Conservation (phyloP, 2,797 vertebrate genomes). For the Rallus crepitans region DNA sequence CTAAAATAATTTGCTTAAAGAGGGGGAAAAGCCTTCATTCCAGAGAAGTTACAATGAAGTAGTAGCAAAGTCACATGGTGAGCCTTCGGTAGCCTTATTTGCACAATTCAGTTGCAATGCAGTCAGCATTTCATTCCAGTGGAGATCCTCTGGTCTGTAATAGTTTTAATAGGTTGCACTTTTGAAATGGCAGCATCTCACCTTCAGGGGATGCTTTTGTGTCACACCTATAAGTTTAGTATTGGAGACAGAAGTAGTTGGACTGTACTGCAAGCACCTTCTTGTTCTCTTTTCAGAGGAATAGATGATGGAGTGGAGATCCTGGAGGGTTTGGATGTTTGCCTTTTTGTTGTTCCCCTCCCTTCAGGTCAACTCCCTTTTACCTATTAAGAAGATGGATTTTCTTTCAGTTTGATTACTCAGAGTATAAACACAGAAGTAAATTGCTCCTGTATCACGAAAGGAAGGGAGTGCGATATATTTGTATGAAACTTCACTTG, state of each 20-base stretch:
- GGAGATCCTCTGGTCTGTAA: neutral
- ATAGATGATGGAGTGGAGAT: neutral
- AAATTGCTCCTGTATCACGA: neutral
- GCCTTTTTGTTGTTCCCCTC: neutral
- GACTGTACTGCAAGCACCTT: conserved; percentile 36
- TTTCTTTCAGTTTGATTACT: neutral
- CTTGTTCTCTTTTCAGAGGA: conserved; percentile 21
- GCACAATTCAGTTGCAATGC: neutral
- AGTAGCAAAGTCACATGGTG: neutral
- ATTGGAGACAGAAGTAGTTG: neutral
- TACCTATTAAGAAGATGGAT: neutral
- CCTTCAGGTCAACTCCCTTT: neutral
- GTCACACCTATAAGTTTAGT: neutral
- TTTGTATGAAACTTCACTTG: neutral
- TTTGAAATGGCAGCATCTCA: neutral
- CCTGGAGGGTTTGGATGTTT: neutral
- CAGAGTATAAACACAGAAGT: neutral
- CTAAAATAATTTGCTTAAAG: neutral
- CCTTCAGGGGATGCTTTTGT: neutral
- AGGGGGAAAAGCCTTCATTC: neutral
- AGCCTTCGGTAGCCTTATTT: neutral
- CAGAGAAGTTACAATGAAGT: neutral
- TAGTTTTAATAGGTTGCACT: neutral
- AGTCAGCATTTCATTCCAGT: neutral
- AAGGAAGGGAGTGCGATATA: neutral